Base-by-base conservation (phyloP, 2,888 invertebrate genomes). In the Zonitis immaculata region DNA sequence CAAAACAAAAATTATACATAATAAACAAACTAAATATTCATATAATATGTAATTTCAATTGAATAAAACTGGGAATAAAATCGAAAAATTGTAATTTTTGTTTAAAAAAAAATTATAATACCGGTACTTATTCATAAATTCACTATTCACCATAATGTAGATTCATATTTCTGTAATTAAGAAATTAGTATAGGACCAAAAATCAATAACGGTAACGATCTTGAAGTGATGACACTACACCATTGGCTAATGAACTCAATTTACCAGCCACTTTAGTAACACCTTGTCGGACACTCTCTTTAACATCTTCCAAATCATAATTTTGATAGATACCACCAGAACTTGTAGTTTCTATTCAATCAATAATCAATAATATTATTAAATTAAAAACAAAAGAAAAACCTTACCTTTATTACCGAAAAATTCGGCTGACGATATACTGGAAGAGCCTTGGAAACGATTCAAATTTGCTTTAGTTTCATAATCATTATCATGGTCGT, bases 201-300 rank as follows among this genome's bases (percentile, higher is more conserved):
- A n/a, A 67, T 65, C 70, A 72, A 64, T 72, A 71, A 58, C 71
- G 70, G 55, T 71, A 71, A 42, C 70, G 69, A 52, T 72, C 72
- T 82, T 96, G 96, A 72, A 97, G 82, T 63, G 94, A 92, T 58
- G 89, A 87, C 81, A 96, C 94, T 16, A 97, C 89, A 66, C 94
- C 95, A 78, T 88, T 95, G 63, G 97, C 96, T 60, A 99, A 79
- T 61, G 89, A 92, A 66, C 97, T 96, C 58, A 99, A 79, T 69
- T 90, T 90, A n/a, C 95, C 97, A 47, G 98, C 98, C 58, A 99
- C 97, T 79, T 92, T 93, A 61, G 94, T 94, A 51, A 99, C 97
- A 55, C 99, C 97, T 71, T 94, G 91, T 66, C 91, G 88, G 28
- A 99, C 95, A 61, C 95, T 95, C 77, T 99, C 99, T 73, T 91